Evolutionary conservation across 2,113 vertebrate species (phyloP).

Genomic region (Tetrax tetrax): DNA sequence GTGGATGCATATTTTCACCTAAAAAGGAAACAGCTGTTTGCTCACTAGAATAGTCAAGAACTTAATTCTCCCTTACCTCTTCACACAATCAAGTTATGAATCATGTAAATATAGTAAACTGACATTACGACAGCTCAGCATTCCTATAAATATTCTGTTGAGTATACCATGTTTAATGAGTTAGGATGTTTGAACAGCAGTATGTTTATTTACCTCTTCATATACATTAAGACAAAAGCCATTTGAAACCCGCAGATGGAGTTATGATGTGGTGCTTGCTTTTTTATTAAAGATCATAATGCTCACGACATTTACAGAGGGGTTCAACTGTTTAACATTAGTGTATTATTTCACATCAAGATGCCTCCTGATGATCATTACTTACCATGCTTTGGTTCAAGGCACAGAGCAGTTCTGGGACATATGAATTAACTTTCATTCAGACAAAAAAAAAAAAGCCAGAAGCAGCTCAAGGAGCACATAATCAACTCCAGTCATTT

Average conservation of each 20-base stretch:
- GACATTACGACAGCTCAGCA: not conserved
- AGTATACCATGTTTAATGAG: not conserved
- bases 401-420: rapidly evolving
- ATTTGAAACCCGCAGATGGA: not conserved
- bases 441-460: not conserved
- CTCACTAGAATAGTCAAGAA: not conserved
- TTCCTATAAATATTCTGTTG: not conserved
- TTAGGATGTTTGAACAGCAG: not conserved
- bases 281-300: not conserved
- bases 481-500: not conserved
- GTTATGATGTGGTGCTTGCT: not conserved
- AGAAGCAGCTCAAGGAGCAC: not conserved
- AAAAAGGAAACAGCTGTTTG: not conserved
- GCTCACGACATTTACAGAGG: not conserved
- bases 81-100: not conserved
- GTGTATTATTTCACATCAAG: not conserved
- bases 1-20: not conserved
- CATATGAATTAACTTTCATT: not conserved
- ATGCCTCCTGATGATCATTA: rapidly evolving
- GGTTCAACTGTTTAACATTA: too few species aligned
- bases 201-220: not conserved
- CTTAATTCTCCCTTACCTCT: not conserved
- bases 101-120: not conserved
- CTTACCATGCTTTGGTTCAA: not conserved
- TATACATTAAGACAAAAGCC: not conserved